These are phyloP conservation scores for Odontocolon sp. DNA, from an alignment of 2,888 invertebrate genomes.

Conservation along the genomic window DNA sequence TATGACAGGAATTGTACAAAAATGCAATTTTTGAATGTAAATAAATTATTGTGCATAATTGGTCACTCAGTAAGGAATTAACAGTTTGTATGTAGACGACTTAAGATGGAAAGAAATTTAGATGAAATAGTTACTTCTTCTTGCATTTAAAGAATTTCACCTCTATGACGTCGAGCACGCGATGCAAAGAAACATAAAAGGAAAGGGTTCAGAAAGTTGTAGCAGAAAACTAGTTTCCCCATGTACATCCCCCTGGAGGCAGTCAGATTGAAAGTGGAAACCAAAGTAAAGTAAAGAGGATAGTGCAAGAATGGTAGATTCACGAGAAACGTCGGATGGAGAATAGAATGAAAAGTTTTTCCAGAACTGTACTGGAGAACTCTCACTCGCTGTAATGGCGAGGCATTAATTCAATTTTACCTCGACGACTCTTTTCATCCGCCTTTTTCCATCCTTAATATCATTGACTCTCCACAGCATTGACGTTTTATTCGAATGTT, in stretches of 20 bases:
- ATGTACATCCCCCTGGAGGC: background rate
- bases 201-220: background rate
- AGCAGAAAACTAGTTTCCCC: background rate
- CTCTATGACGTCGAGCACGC: background rate
- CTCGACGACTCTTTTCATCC: background rate
- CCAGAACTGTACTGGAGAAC: background rate
- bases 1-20: too few relatives aligned
- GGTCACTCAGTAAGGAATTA: too few relatives aligned
- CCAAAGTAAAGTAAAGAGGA: background rate
- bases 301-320: background rate
- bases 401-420: conserved; percentile 1
- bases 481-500: background rate
- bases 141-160: background rate
- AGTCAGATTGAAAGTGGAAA: background rate
- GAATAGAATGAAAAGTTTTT: conserved; percentile 1
- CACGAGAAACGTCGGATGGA: background rate
- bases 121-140: conserved; percentile 4
- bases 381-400: background rate
- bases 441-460: background rate
- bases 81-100: too few relatives aligned
- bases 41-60: too few relatives aligned
- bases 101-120: background rate
- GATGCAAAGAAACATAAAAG: background rate
- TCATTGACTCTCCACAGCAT: background rate
- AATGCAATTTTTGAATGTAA: too few relatives aligned